A percentile compares a stretch with the other conserved stretches of the same genome.
Evolutionary conservation across 2,113 vertebrate species (phyloP).

Genomic region (Ascaphus truei): DNA sequence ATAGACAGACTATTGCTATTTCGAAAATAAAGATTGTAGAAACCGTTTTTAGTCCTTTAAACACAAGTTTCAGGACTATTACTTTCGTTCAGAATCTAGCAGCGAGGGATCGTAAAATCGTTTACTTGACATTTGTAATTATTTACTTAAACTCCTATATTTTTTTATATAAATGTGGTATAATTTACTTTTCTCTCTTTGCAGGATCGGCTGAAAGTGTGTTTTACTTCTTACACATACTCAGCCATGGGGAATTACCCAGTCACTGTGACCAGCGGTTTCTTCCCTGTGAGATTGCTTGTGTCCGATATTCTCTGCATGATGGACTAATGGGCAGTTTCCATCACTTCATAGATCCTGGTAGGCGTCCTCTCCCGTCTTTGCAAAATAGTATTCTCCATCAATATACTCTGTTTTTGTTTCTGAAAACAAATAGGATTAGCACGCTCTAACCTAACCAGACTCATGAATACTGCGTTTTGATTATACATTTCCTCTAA

Average conservation of each 20-base stretch:
- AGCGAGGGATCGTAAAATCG: too few relatives aligned
- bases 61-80: too few relatives aligned
- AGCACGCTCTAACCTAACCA: too few relatives aligned
- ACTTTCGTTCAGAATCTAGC: too few relatives aligned
- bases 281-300: slow-evolving; percentile 73
- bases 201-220: slow-evolving; percentile 52
- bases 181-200: slow-evolving; percentile 13
- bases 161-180: too few relatives aligned
- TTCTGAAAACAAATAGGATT: not conserved
- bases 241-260: slow-evolving; percentile 67
- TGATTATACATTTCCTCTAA: too few relatives aligned
- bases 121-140: too few relatives aligned
- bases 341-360: slow-evolving; percentile 69
- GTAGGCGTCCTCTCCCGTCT: slow-evolving; percentile 31
- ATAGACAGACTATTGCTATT: too few relatives aligned
- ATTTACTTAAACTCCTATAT: too few relatives aligned
- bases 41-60: too few relatives aligned
- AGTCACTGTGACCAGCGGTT: slow-evolving; percentile 64
- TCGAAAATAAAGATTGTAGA: too few relatives aligned
- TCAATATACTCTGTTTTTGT: not conserved
- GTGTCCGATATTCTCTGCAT: slow-evolving; percentile 63
- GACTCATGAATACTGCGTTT: too few relatives aligned
- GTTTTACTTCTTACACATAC: slow-evolving; percentile 71
- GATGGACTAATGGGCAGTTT: slow-evolving; percentile 61
- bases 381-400: not conserved